Conservation (phyloP, 2,888 invertebrate genomes). For the Zygogramma bicolorata region DNA sequence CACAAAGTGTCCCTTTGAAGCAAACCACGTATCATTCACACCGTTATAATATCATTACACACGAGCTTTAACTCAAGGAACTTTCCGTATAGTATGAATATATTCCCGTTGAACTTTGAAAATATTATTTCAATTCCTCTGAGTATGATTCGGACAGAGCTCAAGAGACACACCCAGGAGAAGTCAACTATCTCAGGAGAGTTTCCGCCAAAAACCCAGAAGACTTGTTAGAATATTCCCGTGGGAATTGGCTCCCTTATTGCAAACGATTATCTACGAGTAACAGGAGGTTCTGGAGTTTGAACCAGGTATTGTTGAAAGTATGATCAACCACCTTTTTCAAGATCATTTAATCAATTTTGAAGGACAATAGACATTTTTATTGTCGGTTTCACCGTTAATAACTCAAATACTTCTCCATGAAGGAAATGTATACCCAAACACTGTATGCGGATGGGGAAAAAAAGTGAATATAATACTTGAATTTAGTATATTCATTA, state of each 20-base stretch:
- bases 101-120: conserved; percentile 45
- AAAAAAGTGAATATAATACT: no score
- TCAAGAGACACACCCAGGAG: conserved; percentile 56
- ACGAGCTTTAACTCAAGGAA: conserved; percentile 19
- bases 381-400: no score
- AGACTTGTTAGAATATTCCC: conserved; percentile 65
- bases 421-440: no score
- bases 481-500: no score
- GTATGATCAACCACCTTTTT: background rate
- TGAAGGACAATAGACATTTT: no score
- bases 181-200: conserved; percentile 60
- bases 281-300: background rate
- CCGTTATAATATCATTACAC: conserved; percentile 17
- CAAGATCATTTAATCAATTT: no score
- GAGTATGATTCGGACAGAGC: conserved; percentile 57
- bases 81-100: conserved; percentile 36
- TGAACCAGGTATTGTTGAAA: background rate
- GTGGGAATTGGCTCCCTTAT: conserved; percentile 64
- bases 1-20: no score
- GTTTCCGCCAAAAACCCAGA: conserved; percentile 60
- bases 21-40: background rate
- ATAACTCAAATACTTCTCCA: no score
- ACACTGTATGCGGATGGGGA: no score
- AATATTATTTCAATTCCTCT: conserved; percentile 61
- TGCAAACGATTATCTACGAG: conserved; percentile 35